Evolutionary conservation across 2,797 vertebrate species (phyloP), one percentile per base, ranked within the genome.

Genomic region (Acrocephalus scirpaceus): DNA sequence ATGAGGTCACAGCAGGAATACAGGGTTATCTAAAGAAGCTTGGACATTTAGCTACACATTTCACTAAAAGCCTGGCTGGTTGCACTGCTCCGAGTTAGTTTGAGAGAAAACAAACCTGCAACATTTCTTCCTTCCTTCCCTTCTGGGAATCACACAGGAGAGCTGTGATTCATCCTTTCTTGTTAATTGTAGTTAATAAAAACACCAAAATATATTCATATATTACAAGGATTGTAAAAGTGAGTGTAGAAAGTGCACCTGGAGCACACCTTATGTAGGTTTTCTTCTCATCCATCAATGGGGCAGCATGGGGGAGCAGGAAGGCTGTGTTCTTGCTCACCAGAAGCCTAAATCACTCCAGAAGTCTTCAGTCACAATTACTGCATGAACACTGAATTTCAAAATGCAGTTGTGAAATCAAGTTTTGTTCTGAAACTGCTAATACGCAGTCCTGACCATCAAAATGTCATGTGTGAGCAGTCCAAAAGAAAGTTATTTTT

Each of bases 281-380:
- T 84, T 40, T 30, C 29, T 74, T 76, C 34, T 76, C 4, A 5
- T 18, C 2, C 11, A 1, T 2, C 14, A 19, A 16, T 9, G 18
- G 4, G 11, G 9, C 0, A 3, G 11, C 16, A 54, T 8, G 8
- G 29, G 8, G 18, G 5, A 42, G 22, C 13, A 14, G 13, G 19
- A 82, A 75, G 10, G 17, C 16, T 67, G 5, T 20, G 4, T 14
- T 84, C 27, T 57, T 61, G 11, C 51, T 50, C 51, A 18, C 13
- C 38, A 29, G 38, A 83, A 82, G 36, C 12, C 20, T 45, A 77
- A 88, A 77, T 48, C 48, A 60, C 23, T 71, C 58, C 45, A 80
- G 53, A 74, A 83, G 27, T 19, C 64, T 77, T 65, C 53, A 53
- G 42, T 38, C 38, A 71, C 65, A 86, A 72, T 50, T 47, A 29